phyloP scores from a whole-genome alignment of 1,140 invertebrate species.

The Archivesica marissinica region DNA sequence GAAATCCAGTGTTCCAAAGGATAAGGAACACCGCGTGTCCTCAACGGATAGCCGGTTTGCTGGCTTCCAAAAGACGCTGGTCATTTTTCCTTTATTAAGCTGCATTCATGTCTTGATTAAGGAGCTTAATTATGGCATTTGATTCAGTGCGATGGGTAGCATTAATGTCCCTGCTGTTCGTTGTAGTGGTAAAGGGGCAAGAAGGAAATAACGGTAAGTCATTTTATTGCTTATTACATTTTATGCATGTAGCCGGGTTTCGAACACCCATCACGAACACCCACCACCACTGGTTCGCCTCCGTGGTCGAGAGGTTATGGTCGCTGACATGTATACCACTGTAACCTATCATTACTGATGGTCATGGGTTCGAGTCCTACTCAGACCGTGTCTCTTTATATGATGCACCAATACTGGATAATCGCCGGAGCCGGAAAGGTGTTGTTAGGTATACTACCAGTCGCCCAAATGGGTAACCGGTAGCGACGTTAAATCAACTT shows the following conservation, averaged over 20 bases:
- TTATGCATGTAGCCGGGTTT: neutral
- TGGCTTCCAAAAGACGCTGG: constrained; percentile 59
- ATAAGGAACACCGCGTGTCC: constrained; percentile 58
- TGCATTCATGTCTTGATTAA: constrained; percentile 55
- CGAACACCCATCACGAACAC: no score
- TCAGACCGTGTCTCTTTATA: no score
- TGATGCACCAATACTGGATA: no score
- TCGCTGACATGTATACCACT: no score
- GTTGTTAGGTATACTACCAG: no score
- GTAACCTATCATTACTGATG: no score
- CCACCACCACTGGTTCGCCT: no score
- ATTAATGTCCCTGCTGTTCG: constrained; percentile 28
- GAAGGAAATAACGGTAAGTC: constrained; percentile 9
- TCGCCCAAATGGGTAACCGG: no score
- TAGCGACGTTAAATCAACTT: no score
- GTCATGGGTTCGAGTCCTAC: no score
- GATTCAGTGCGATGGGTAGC: constrained; percentile 59
- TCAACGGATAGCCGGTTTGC: constrained; percentile 31
- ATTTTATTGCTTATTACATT: neutral
- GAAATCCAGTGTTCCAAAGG: constrained; percentile 57
- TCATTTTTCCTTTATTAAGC: constrained; percentile 53
- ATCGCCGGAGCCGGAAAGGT: no score
- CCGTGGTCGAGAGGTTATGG: no score
- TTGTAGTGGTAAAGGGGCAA: constrained; percentile 23
- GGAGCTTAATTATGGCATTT: constrained; percentile 60